Evolutionary conservation across 1,140 invertebrate species (phyloP).

Genomic region (Colletes gigas): DNA sequence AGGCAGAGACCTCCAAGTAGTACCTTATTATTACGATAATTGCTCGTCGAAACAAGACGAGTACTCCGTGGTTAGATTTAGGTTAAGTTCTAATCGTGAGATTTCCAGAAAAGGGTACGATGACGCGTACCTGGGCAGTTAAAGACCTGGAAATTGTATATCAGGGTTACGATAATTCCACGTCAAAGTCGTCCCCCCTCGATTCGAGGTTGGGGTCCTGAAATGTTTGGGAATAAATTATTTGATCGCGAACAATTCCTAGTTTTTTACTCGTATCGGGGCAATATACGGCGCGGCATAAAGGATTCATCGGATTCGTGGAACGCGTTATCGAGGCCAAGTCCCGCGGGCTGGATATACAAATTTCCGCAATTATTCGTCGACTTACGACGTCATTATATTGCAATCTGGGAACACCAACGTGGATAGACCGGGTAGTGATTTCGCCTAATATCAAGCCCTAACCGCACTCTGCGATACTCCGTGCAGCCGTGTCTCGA

Average conservation of each 20-base stretch:
- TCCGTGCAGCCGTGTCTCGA: neutral
- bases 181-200: neutral
- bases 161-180: too few species aligned
- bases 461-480: slow-evolving; percentile 54
- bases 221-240: too few species aligned
- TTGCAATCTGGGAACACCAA: slow-evolving; percentile 56
- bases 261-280: neutral
- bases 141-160: too few species aligned
- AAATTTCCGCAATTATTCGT: slow-evolving; percentile 55
- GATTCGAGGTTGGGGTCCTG: too few species aligned
- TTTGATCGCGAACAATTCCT: neutral
- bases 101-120: too few species aligned
- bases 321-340: slow-evolving; percentile 40
- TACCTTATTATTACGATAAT: too few species aligned
- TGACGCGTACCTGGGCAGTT: too few species aligned
- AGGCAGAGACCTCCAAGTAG: too few species aligned
- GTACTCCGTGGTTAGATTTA: too few species aligned
- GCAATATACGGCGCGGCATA: neutral
- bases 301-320: slow-evolving; percentile 31
- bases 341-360: slow-evolving; percentile 39
- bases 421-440: slow-evolving; percentile 34
- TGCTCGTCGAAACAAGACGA: too few species aligned
- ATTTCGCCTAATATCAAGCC: slow-evolving; percentile 51
- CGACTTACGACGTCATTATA: slow-evolving; percentile 63
- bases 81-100: too few species aligned